Conservation (phyloP, 2,888 invertebrate species). For the Rutpela maculata region DNA sequence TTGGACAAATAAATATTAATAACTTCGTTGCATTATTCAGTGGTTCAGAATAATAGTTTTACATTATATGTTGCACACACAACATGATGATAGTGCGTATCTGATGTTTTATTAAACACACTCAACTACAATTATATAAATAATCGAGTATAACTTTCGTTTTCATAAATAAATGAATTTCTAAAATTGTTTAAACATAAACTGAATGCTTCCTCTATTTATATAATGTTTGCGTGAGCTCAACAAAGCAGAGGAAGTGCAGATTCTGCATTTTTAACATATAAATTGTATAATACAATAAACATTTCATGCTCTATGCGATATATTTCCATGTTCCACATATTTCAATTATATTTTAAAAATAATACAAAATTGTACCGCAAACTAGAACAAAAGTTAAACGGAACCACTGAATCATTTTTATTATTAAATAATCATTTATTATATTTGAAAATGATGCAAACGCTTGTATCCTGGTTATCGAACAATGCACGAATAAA, state of each 20-base stretch:
- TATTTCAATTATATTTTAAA: constrained; percentile 37
- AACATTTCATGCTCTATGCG: constrained; percentile 51
- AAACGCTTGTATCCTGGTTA: background rate
- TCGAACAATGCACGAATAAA: too few relatives aligned
- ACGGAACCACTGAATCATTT: constrained; percentile 27
- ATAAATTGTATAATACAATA: constrained; percentile 56
- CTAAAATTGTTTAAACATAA: constrained; percentile 62
- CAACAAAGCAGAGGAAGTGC: constrained; percentile 67
- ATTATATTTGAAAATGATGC: background rate
- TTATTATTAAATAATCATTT: constrained; percentile 9
- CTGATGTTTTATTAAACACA: constrained; percentile 44
- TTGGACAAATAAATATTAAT: constrained; percentile 46
- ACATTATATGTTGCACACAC: constrained; percentile 43
- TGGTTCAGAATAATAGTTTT: constrained; percentile 44
- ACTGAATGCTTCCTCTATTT: constrained; percentile 66
- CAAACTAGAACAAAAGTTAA: constrained; percentile 16
- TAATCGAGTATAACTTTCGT: constrained; percentile 44
- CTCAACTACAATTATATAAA: constrained; percentile 20
- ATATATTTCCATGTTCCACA: constrained; percentile 33
- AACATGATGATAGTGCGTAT: constrained; percentile 47
- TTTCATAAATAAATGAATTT: constrained; percentile 58
- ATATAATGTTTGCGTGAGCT: constrained; percentile 66
- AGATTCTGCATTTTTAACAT: constrained; percentile 56
- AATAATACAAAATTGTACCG: constrained; percentile 25
- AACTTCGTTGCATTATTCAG: constrained; percentile 19